phyloP scores from a whole-genome alignment of 2,888 invertebrate genomes.

The Norana najaformis region DNA sequence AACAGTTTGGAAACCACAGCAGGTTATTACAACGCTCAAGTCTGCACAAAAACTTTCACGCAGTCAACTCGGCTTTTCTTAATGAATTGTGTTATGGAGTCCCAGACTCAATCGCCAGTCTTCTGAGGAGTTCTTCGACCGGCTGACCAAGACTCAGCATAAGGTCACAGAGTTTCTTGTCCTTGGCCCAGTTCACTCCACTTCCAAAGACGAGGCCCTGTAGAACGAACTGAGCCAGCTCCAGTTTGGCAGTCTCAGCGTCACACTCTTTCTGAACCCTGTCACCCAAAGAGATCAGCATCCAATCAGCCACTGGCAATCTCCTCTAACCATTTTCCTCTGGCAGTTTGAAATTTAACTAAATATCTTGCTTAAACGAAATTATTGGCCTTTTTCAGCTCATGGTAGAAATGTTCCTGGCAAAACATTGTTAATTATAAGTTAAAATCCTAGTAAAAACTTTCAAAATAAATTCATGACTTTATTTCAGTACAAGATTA shows the following conservation, averaged over 20 bases:
- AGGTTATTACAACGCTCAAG: no score
- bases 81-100: background rate
- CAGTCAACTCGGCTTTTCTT: background rate
- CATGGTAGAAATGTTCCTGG: background rate
- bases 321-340: no score
- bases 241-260: background rate
- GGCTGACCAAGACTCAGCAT: constrained; percentile 25
- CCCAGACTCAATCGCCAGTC: background rate
- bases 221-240: background rate
- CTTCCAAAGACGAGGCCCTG: constrained; percentile 31
- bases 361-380: background rate
- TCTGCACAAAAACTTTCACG: no score
- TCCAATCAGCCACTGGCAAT: background rate
- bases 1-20: background rate
- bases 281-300: background rate
- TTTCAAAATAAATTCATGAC: no score
- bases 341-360: background rate
- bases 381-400: background rate
- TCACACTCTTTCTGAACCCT: background rate
- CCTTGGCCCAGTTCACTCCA: constrained; percentile 30
- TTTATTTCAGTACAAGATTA: no score
- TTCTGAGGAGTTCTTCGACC: background rate
- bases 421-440: no score
- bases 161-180: constrained; percentile 23
- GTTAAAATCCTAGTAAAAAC: no score